phyloP scores from a whole-genome alignment of 2,888 invertebrate species.

The Diabrotica balteata region DNA sequence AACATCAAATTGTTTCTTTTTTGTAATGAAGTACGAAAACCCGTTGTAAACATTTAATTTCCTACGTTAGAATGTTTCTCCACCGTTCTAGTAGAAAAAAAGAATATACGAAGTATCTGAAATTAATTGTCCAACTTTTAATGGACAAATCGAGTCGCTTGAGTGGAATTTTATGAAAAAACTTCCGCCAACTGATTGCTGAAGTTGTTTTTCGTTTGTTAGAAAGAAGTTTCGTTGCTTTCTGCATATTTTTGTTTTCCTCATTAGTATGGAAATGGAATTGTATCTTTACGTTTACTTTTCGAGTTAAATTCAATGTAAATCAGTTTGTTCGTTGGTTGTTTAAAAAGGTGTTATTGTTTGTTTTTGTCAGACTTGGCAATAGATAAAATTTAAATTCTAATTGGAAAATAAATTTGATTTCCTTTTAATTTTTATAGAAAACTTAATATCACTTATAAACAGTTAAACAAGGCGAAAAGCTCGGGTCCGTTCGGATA shows the following conservation, averaged over 20 bases:
- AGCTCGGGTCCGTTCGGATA: too few species aligned
- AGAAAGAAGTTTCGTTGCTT: conserved; percentile 6
- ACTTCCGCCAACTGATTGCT: conserved; percentile 22
- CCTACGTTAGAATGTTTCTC: conserved; percentile 1
- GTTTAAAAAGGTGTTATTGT: conserved; percentile 10
- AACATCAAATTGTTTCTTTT: too few species aligned
- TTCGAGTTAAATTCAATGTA: conserved; percentile 24
- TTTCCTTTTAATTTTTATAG: too few species aligned
- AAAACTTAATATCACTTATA: too few species aligned
- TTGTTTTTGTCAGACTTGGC: background rate
- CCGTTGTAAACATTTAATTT: background rate
- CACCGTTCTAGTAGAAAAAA: conserved; percentile 7
- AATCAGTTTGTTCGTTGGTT: conserved; percentile 23
- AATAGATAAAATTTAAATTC: too few species aligned
- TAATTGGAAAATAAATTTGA: too few species aligned
- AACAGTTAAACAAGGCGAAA: too few species aligned
- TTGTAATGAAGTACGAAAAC: too few species aligned
- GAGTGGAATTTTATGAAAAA: conserved; percentile 29
- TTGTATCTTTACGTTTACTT: conserved; percentile 23
- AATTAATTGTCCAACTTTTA: conserved; percentile 40
- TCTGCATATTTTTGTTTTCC: conserved; percentile 22
- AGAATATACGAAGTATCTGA: conserved; percentile 9
- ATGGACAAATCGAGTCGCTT: conserved; percentile 36
- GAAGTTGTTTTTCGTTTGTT: conserved; percentile 29
- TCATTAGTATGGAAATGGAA: conserved; percentile 26